A percentile compares a stretch with the other conserved stretches of the same genome.
Conservation (phyloP, 2,797 vertebrate species). For the Sciurus vulgaris region DNA sequence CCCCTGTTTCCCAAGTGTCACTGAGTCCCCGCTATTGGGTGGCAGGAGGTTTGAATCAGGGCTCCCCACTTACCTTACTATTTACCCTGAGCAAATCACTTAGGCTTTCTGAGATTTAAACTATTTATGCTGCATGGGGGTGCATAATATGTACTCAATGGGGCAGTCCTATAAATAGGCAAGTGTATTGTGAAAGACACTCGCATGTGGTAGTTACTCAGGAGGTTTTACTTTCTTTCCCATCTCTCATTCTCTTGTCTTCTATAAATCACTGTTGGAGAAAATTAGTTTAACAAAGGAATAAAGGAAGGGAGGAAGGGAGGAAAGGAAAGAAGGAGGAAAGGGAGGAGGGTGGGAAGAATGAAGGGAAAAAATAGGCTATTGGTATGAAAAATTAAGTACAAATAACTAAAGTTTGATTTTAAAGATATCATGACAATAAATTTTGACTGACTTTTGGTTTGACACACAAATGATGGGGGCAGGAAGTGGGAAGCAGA, state of each 20-base stretch:
- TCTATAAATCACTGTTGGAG: not conserved
- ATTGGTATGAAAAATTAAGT: not conserved
- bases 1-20: not conserved
- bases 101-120: not conserved
- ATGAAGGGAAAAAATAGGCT: not conserved
- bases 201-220: not conserved
- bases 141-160: not conserved
- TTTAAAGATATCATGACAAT: not conserved
- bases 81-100: not conserved
- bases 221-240: slow-evolving; percentile 30
- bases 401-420: not conserved
- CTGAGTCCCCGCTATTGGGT: not conserved
- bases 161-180: not conserved
- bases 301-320: too few relatives aligned
- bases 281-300: not conserved
- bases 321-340: too few relatives aligned
- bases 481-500: too few relatives aligned
- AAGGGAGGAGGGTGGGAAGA: not conserved
- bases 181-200: not conserved
- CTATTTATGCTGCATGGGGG: not conserved
- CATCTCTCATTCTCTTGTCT: not conserved
- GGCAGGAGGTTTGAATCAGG: not conserved
- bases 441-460: not conserved
- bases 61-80: not conserved
- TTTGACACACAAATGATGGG: too few relatives aligned